Base-by-base conservation (phyloP, 2,888 invertebrate genomes). In the Unio pictorum region DNA sequence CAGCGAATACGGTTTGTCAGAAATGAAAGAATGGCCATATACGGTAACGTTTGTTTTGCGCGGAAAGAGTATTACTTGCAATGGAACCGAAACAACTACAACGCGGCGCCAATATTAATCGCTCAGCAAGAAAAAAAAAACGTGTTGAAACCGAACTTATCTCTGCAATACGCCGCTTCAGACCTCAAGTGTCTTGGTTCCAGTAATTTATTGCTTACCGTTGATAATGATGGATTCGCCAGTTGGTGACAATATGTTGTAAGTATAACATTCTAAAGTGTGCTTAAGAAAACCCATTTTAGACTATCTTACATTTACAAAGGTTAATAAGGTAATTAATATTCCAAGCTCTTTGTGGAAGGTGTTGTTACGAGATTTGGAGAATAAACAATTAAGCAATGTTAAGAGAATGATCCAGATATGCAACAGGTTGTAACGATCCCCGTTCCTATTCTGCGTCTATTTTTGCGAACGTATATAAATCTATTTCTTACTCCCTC, bases 11-110 rank as follows among this genome's bases (percentile, higher is more conserved):
- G 23, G 23, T 23, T 23, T 23, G 23, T 23, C 64, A 64, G 5
- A 67, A 72, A 20, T 6, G 73, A 75, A 61, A 67, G 67, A 4
- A 30, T 75, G 56, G 71, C 71, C 61, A 71, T 69, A 4, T 73
- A 71, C 8, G 71, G 71, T 5, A 73, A 67, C 61, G 58, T 75
- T 17, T 58, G 26, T 61, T 68, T 75, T 8, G n/a, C 30, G 3
- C 73, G 75, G 73, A 26, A 65, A 5, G 75, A 73, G 23, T 67
- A 70, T 34, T 71, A 65, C 30, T 56, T 75, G 23, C 45, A 30
- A 4, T 75, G 75, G 75, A 26, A 34, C 17, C 67, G 67, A 3
- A 8, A 67, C 3, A 30, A 63, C n/a, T 71, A 71, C 26, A 71
- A 71, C 0, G 64, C 56, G 20, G 26, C 20, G 8, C 28, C 30